These are phyloP conservation scores for Solenopsis invicta DNA, from an alignment of 1,140 invertebrate species.

Conservation along the genomic window DNA sequence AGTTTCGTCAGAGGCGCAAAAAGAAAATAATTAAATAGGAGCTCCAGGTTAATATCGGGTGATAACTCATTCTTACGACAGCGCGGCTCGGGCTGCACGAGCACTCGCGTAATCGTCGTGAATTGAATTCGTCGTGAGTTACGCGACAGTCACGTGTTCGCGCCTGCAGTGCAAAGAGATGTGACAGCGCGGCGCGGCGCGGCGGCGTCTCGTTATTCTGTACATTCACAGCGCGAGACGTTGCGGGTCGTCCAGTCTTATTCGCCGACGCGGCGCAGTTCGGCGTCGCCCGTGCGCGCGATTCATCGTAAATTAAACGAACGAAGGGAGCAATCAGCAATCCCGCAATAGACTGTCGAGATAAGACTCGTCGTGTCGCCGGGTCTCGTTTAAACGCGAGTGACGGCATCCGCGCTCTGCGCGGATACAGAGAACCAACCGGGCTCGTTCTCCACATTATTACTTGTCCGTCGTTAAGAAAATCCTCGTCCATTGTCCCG, in stretches of 20 bases:
- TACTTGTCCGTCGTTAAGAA: constrained; percentile 70
- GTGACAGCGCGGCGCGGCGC: constrained; percentile 57
- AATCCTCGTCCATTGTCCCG: constrained; percentile 75
- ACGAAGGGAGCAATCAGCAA: constrained; percentile 79
- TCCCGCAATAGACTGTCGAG: constrained; percentile 76
- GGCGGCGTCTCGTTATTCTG: constrained; percentile 64
- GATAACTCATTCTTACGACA: constrained; percentile 65
- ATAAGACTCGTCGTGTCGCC: constrained; percentile 73
- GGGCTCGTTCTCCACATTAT: constrained; percentile 53
- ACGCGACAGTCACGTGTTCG: constrained; percentile 43
- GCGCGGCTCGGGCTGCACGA: constrained; percentile 14
- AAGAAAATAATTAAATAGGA: constrained; percentile 64
- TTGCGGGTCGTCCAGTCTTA: constrained; percentile 55
- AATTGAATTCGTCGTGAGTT: constrained; percentile 55
- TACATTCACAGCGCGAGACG: constrained; percentile 63
- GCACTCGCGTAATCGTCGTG: constrained; percentile 19
- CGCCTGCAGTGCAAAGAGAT: constrained; percentile 34
- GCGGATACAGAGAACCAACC: neutral
- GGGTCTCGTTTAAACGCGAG: constrained; percentile 74
- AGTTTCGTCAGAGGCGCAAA: neutral
- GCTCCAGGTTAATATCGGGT: constrained; percentile 46
- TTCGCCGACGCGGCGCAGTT: constrained; percentile 60
- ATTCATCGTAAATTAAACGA: constrained; percentile 78
- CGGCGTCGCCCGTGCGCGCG: constrained; percentile 45
- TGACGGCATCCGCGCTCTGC: constrained; percentile 19